phyloP scores from a whole-genome alignment of 2,888 invertebrate species.

The Leptinotarsa peninsularis region DNA sequence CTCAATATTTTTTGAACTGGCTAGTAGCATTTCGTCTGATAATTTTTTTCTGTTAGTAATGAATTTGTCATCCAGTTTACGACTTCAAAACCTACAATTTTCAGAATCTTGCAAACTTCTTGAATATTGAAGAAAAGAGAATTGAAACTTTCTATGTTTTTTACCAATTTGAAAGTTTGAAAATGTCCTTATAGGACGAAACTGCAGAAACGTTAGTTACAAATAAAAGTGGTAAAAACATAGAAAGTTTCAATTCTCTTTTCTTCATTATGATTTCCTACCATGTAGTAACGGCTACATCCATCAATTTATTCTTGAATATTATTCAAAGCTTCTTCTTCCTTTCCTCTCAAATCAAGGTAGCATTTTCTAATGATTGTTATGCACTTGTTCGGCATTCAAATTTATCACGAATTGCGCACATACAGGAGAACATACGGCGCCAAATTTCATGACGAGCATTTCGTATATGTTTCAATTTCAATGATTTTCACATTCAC shows the following conservation, averaged over 20 bases:
- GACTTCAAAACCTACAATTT: not conserved
- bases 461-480: constrained; percentile 4
- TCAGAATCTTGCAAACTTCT: constrained; percentile 1
- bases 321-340: not conserved
- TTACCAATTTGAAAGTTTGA: no score
- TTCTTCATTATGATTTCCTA: no score
- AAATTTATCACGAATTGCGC: constrained; percentile 9
- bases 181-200: no score
- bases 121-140: not conserved
- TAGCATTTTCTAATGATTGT: not conserved
- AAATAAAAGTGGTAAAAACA: no score
- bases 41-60: not conserved
- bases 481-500: no score
- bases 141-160: no score
- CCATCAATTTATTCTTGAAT: no score
- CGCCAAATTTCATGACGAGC: constrained; percentile 16
- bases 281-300: no score
- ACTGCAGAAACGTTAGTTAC: no score
- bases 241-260: no score
- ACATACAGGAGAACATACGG: constrained; percentile 3
- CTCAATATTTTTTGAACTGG: not conserved
- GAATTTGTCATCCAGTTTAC: constrained; percentile 10
- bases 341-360: not conserved
- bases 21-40: not conserved
- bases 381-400: not conserved